Conservation (phyloP, 2,113 vertebrate genomes). For the Dolichallabes microphthalmus region DNA sequence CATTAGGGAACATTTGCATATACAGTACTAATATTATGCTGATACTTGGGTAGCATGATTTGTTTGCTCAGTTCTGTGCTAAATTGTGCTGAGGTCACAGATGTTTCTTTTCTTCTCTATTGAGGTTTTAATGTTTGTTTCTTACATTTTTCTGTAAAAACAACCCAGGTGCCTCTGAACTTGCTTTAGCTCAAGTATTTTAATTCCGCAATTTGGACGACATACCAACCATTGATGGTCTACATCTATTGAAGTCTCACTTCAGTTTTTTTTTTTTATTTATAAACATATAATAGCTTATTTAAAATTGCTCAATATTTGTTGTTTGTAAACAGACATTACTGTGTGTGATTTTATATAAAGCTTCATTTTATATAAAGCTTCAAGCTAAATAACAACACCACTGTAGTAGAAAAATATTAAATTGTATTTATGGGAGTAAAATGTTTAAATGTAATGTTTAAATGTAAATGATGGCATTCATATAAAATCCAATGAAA, state of each 20-base stretch:
- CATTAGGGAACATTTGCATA: neutral
- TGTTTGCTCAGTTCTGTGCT: neutral
- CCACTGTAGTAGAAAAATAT: neutral
- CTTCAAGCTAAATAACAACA: neutral
- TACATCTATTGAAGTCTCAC: neutral
- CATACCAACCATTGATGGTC: neutral
- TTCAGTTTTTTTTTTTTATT: neutral
- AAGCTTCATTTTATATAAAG: neutral
- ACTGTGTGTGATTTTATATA: neutral
- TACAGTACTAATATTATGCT: neutral
- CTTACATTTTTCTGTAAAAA: neutral
- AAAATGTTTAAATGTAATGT: conserved; percentile 5
- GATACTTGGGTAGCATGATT: neutral
- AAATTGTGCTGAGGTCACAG: neutral
- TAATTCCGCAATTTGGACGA: neutral
- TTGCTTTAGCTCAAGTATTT: neutral
- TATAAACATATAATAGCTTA: neutral
- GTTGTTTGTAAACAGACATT: neutral
- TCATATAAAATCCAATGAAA: neutral
- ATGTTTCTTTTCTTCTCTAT: neutral
- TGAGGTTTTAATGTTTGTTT: neutral
- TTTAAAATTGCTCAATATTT: neutral
- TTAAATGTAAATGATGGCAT: neutral
- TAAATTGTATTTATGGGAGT: neutral
- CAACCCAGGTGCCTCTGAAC: neutral